Evolutionary conservation across 2,113 vertebrate genomes (phyloP), one percentile per base, ranked within the genome.

Genomic region (Ctenomys sociabilis): DNA sequence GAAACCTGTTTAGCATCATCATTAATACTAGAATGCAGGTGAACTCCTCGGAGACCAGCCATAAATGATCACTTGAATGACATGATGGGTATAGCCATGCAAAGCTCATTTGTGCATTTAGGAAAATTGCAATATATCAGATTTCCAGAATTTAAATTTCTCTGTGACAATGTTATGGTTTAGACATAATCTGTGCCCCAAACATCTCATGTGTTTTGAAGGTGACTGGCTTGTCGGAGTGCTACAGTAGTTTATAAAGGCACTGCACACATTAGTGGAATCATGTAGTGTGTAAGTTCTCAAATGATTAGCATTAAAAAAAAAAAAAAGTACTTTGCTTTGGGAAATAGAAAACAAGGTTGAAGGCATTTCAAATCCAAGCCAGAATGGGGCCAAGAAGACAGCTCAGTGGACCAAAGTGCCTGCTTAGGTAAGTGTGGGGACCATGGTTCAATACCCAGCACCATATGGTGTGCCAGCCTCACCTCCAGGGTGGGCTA

Each of bases 91-190:
- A 57, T 32, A 21, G 30, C 64, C 40, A 63, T 70, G 26, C 24
- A 43, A 80, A 81, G 7, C 7, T 77, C 91, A 70, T 73, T 8
- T 52, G 35, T 88, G 2, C 61, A 12, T 91, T 80, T 49, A 80
- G 52, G 35, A 83, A 81, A 97, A 95, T 37, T 78, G 12, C 26
- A 77, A 63, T 26, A 17, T 72, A 59, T 26, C 35, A 12, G 32
- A 73, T 89, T 91, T 43, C 7, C 17, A 88, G 59, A 35, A 78
- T 26, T 37, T 78, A 43, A 93, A 40, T 96, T 95, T 73, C 45
- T 77, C 30, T 40, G 82, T 86, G 87, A 88, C 43, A 75, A 75
- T 75, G 12, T 28, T 43, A 75, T 45, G 24, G 40, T 75, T 43
- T 75, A 75, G 40, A 28, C 45, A 43, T 28, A 43, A 75, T 43